Base-by-base conservation (phyloP, 2,113 vertebrate species). In the Lasiurus borealis region DNA sequence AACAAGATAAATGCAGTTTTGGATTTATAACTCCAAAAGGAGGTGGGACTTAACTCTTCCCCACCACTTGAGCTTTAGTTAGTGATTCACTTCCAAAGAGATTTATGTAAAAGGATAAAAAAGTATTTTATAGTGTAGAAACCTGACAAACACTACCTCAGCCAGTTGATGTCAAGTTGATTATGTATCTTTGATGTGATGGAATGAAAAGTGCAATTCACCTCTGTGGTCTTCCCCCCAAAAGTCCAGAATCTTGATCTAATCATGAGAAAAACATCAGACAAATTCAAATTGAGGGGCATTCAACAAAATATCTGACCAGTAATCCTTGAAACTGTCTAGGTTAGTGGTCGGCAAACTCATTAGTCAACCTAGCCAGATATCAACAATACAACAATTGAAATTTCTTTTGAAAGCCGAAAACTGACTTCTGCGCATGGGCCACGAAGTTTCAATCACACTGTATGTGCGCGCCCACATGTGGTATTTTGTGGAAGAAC, bases 151-250 rank as follows among this genome's bases (percentile, higher is more conserved):
- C 6, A 48, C 8, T 84, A 40, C 68, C 50, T 71, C 81, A 69
- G 80, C 23, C 27, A 80, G 57, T 48, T 87, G 50, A 31, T 89
- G n/a, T 84, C 62, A 83, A 21, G 31, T 29, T 57, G 40, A n/a
- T 36, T 23, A 87, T 34, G 19, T 34, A 76, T 15, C 29, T 31
- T 36, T 78, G 54, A 75, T 75, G 40, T 19, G 27, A 94, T 62
- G 10, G 8, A 90, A 95, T 71, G 36, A 90, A 95, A 91, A 89
- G 34, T 91, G 36, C n/a, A 90, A 57, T 71, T 73, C 19, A 68
- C 25, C 48, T 92, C n/a, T 29, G 31, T 72, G 19, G 25, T 16
- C 27, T 90, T 92, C 57, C 15, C 81, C 46, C 31, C 1, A 4
- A 54, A 71, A 88, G 69, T 68, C 64, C 48, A 68, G 23, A 93